Evolutionary conservation across 37 sponge, comb jelly and placozoan species (phyloP), one percentile per base, ranked within the genome.

Genomic region (Ephydatia muelleri): DNA sequence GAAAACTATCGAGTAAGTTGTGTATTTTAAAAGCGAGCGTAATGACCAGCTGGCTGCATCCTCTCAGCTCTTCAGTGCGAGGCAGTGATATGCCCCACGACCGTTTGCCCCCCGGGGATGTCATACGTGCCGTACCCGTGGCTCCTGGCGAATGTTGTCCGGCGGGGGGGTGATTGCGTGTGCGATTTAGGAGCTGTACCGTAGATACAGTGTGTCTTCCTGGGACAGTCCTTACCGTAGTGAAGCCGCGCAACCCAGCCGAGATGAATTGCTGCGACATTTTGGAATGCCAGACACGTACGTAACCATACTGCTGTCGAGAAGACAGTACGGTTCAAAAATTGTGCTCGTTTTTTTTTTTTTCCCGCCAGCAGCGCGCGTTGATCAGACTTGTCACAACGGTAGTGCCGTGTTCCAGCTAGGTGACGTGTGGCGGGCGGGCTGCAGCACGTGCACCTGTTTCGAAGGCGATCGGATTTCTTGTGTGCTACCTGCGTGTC

Each of bases 81-180:
- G 27, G 13, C 3, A 4, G 69, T 80, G 23, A 34, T n/a, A 67
- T 80, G 81, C 32, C 69, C 68, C 19, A 25, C 34, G 5, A 12
- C 33, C 33, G 76, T 11, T 21, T 80, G 81, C 36, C 68, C 68
- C 6, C 34, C 19, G 23, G 81, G 81, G 16, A 67, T 28, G 34
- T 67, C 65, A 3, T 80, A 66, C 36, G 81, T 65, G 36, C 34
- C 65, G 5, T 38, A 68, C 66, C 81, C 81, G 26, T 33, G 67
- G 32, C 31, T 31, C 67, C 39, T 3, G 81, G 67, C 29, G 34
- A 80, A 4, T 80, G 81, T 33, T 80, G 81, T 28, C 81, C 81
- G 31, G 35, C 32, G 2, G 22, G 35, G n/a, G 29, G 81, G 81
- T 33, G 39, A 31, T 6, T 80, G 81, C 13, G 68, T 65, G 81